phyloP scores from a whole-genome alignment of 2,888 invertebrate species.

The Leucozona laternaria region DNA sequence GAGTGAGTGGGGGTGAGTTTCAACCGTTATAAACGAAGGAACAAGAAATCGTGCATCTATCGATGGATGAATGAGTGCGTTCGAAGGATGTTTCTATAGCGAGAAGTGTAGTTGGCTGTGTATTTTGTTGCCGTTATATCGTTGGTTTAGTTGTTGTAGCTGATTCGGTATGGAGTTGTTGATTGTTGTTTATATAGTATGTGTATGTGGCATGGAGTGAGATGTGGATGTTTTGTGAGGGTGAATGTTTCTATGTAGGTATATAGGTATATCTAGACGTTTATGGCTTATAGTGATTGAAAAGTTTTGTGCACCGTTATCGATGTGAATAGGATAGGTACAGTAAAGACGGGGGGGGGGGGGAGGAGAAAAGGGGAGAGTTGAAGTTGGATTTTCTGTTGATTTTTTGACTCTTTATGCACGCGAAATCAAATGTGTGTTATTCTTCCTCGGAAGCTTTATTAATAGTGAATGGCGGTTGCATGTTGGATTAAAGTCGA shows the following conservation, averaged over 20 bases:
- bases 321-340: slow-evolving; percentile 7
- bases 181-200: slow-evolving; percentile 47
- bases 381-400: slow-evolving; percentile 13
- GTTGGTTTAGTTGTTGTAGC: slow-evolving; percentile 4
- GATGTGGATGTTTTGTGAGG: not conserved
- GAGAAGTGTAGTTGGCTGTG: slow-evolving; percentile 17
- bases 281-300: slow-evolving; percentile 56
- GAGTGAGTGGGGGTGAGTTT: slow-evolving; percentile 21
- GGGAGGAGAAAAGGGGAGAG: not conserved
- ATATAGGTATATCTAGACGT: not conserved
- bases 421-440: slow-evolving; percentile 12
- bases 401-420: slow-evolving; percentile 13
- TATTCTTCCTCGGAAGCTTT: slow-evolving; percentile 7
- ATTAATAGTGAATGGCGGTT: slow-evolving; percentile 36
- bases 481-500: slow-evolving; percentile 54
- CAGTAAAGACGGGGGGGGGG: too few relatives aligned
- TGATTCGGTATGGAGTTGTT: slow-evolving; percentile 34
- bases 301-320: slow-evolving; percentile 40
- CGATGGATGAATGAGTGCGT: slow-evolving; percentile 24
- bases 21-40: slow-evolving; percentile 31
- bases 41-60: not conserved
- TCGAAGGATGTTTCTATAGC: slow-evolving; percentile 16
- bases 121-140: not conserved
- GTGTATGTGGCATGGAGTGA: not conserved
- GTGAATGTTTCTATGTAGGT: not conserved